Conservation (phyloP, 2,113 vertebrate genomes). For the Capreolus pygargus region DNA sequence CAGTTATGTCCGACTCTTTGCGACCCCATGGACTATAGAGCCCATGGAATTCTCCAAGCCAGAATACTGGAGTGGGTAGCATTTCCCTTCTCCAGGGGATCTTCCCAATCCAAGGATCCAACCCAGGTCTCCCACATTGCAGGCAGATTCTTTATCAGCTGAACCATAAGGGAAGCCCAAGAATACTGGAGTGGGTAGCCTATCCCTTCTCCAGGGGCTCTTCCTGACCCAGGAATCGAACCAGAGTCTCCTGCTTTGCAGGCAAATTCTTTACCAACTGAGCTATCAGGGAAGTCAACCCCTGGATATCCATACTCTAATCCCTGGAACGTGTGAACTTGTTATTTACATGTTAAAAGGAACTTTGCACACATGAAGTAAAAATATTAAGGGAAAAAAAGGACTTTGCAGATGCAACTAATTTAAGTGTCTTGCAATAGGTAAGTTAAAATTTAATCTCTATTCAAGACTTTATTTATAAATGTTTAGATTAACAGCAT, state of each 20-base stretch:
- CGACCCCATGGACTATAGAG: background rate
- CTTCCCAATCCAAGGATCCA: background rate
- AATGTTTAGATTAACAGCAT: conserved; percentile 91
- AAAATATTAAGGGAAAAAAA: background rate
- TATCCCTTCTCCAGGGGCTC: background rate
- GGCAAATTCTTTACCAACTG: background rate
- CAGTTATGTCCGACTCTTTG: rapidly evolving
- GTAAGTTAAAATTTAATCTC: conserved; percentile 75
- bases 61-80: background rate
- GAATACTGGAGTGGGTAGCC: background rate
- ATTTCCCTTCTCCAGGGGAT: background rate
- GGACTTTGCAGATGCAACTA: background rate
- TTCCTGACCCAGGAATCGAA: background rate
- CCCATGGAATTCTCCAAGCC: background rate
- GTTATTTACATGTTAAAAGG: background rate
- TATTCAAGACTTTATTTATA: conserved; percentile 91
- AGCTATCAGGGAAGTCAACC: background rate
- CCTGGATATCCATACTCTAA: background rate
- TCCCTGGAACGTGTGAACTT: background rate
- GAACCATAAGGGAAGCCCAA: background rate
- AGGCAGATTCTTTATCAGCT: background rate
- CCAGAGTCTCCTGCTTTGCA: background rate
- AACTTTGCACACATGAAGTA: background rate
- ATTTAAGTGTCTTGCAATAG: background rate
- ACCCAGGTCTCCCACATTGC: background rate